Evolutionary conservation across 2,888 invertebrate species (phyloP), one percentile per base, ranked within the genome.

Genomic region (Drosophila phalerata): DNA sequence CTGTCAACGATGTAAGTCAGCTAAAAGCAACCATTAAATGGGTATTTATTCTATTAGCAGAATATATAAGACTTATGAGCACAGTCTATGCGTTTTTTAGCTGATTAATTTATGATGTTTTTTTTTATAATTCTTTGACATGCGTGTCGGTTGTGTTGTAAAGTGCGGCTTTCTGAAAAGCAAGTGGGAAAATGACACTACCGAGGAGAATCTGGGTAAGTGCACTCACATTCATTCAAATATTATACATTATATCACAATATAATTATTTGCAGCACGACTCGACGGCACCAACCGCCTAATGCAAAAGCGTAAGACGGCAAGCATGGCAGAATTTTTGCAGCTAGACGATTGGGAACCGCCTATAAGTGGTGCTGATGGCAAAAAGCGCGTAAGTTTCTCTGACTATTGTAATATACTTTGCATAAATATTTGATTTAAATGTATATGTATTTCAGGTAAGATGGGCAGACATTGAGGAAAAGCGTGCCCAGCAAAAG

Each of bases 401-500:
- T 2, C 2, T 5, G 6, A 34, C n/a, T 17, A 2, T n/a, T 15
- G n/a, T 10, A 10, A 13, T 51, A 10, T 17, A 17, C 40, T 11
- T 9, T 28, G 32, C 0, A 15, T 1, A 37, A 8, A 15, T 25
- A 25, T 4, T 11, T 28, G 1, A 13, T 25, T 9, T 28, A 15
- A 11, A 17, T 13, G 22, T n/a, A 25, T 11, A 22, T 17, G 9
- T 8, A 0, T 69, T 73, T 2, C 47, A 99, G 98, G 98, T 99
- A 85, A 96, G 98, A 88, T 99, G 99, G 99, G 98, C 98, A 53
- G 99, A 99, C 93, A 94, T 99, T 90, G 99, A 99, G 94, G 98
- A 98, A 93, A 94, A 96, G 90, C 96, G 97, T 88, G 94, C 97
- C 89, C 98, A 98, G 93, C 96, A 97, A 92, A 97, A 98, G 93